phyloP scores from a whole-genome alignment of 2,888 invertebrate genomes.

The Harmothoe impar region DNA sequence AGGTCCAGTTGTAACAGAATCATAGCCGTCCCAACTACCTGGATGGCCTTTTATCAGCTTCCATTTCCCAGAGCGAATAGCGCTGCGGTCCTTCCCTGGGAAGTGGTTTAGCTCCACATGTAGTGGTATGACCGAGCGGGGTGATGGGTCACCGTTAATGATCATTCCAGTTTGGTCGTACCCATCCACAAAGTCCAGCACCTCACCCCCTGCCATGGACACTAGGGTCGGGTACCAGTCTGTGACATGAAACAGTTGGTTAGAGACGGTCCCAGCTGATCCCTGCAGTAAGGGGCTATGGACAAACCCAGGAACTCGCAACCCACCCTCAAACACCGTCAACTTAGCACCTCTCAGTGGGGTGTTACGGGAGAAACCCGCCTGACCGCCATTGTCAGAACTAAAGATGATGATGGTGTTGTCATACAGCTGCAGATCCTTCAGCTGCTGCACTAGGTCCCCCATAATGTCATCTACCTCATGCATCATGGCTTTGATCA shows the following conservation, averaged over 20 bases:
- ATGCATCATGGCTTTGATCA: neutral
- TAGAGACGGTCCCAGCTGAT: too few species aligned
- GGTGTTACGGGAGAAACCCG: neutral
- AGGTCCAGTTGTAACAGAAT: neutral
- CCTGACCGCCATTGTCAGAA: neutral
- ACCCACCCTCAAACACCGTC: neutral
- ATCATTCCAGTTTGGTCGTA: too few species aligned
- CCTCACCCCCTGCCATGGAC: too few species aligned
- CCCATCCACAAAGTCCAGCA: too few species aligned
- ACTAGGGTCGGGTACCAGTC: too few species aligned
- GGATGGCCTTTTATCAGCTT: neutral
- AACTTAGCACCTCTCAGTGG: neutral
- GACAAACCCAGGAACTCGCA: too few species aligned
- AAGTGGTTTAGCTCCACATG: too few species aligned
- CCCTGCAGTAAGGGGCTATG: neutral
- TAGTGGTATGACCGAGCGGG: too few species aligned
- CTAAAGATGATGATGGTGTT: neutral
- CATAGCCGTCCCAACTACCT: neutral
- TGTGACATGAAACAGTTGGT: too few species aligned
- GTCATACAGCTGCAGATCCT: neutral
- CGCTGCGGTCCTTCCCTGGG: too few species aligned
- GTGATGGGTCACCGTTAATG: too few species aligned
- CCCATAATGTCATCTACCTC: neutral
- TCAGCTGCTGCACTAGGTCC: neutral
- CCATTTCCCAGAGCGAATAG: too few species aligned